A percentile compares a stretch with the other conserved stretches of the same genome.
Evolutionary conservation across 2,888 invertebrate species (phyloP).

Genomic region (Dolichomitus sp.): DNA sequence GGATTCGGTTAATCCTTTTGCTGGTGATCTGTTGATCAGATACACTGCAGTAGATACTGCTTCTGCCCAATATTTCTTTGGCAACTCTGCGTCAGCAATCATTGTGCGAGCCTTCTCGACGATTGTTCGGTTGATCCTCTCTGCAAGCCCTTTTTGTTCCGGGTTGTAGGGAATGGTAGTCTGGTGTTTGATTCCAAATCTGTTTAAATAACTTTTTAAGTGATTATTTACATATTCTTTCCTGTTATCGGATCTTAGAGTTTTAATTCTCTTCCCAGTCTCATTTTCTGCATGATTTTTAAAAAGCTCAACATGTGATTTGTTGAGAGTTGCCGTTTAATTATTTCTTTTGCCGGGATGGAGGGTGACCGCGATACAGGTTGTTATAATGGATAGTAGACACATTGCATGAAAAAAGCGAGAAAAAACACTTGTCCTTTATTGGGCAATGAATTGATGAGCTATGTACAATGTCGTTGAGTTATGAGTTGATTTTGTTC

Average conservation of each 20-base stretch:
- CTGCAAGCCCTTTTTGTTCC: constrained; percentile 65
- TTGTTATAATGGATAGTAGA: too few relatives aligned
- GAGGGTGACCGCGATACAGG: too few relatives aligned
- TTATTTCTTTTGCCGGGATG: too few relatives aligned
- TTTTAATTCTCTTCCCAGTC: background rate
- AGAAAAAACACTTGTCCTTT: too few relatives aligned
- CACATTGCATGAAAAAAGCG: too few relatives aligned
- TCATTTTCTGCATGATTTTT: background rate
- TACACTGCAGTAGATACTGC: background rate
- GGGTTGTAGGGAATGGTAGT: constrained; percentile 55
- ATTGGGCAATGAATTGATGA: too few relatives aligned
- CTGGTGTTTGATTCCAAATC: constrained; percentile 52
- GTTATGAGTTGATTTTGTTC: too few relatives aligned
- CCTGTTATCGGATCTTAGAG: background rate
- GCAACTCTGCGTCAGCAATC: background rate
- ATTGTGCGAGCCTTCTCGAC: background rate
- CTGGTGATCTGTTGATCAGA: background rate
- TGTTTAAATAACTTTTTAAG: background rate
- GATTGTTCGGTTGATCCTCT: constrained; percentile 56
- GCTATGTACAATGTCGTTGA: too few relatives aligned
- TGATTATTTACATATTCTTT: background rate
- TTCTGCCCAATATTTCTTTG: background rate
- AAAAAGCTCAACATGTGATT: too few relatives aligned
- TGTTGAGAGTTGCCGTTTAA: too few relatives aligned
- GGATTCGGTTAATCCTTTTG: background rate